These are phyloP conservation scores for Taphrorychus bicolor DNA, from an alignment of 2,888 invertebrate genomes.

Conservation along the genomic window DNA sequence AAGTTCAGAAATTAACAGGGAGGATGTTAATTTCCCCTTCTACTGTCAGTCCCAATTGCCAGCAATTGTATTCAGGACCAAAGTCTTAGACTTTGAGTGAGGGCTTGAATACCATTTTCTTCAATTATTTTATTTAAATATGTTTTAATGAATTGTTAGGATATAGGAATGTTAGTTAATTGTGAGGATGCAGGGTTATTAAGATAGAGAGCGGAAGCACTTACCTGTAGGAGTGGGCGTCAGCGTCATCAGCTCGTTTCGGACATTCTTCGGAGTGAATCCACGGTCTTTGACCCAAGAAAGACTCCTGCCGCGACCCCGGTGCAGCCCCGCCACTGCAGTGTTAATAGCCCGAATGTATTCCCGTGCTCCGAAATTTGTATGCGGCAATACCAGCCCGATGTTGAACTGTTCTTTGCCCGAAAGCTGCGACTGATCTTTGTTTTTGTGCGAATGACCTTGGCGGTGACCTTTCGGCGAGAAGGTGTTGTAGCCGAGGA, in stretches of 20 bases:
- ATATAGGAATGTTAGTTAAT: too few species aligned
- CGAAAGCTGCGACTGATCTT: constrained; percentile 15
- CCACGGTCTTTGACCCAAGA: constrained; percentile 70
- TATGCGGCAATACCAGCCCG: constrained; percentile 69
- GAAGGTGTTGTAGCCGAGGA: constrained; percentile 46
- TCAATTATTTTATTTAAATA: too few species aligned
- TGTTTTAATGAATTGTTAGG: too few species aligned
- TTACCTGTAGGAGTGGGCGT: constrained; percentile 79
- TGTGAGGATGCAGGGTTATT: too few species aligned
- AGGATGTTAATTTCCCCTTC: too few species aligned
- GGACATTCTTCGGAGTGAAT: constrained; percentile 69
- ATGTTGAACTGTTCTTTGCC: constrained; percentile 59
- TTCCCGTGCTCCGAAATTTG: constrained; percentile 70
- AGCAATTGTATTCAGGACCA: too few species aligned
- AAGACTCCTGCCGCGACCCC: constrained; percentile 64
- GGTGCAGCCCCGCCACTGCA: constrained; percentile 67
- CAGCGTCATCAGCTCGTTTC: constrained; percentile 71
- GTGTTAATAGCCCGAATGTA: constrained; percentile 71
- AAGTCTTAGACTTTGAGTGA: too few species aligned
- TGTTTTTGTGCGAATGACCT: constrained; percentile 25
- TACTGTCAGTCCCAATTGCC: too few species aligned
- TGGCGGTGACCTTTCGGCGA: constrained; percentile 41
- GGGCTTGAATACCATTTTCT: too few species aligned
- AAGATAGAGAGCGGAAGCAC: too few species aligned
- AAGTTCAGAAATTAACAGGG: too few species aligned